A percentile compares a stretch with the other conserved stretches of the same genome.
phyloP scores from a whole-genome alignment of 1,140 invertebrate genomes.

The Coptotermes formosanus region DNA sequence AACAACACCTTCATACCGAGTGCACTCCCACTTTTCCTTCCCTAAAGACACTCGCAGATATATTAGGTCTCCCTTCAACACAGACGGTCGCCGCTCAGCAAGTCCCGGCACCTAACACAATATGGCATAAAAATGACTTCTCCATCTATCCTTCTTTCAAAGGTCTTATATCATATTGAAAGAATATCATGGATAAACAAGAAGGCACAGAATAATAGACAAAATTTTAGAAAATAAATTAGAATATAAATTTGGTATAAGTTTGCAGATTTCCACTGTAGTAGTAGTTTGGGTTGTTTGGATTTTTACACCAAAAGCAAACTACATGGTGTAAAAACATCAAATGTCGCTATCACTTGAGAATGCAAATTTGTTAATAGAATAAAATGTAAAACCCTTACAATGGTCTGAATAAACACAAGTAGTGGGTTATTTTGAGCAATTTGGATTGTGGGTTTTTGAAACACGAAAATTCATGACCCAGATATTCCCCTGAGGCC shows the following conservation, averaged over 20 bases:
- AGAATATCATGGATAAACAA: no score
- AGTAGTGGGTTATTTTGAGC: no score
- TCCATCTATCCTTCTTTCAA: neutral
- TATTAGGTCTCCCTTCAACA: slow-evolving; percentile 29
- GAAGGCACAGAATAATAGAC: neutral
- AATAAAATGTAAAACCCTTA: no score
- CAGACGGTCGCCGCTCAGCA: slow-evolving; percentile 30
- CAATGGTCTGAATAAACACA: no score
- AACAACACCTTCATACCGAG: slow-evolving; percentile 31
- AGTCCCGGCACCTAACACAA: slow-evolving; percentile 31
- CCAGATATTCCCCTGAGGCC: no score
- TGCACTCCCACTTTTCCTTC: neutral
- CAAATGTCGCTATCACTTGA: no score
- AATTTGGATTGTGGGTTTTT: no score
- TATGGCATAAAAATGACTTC: neutral
- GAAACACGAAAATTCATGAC: no score
- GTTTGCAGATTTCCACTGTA: neutral
- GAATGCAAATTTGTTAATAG: no score
- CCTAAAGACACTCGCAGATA: slow-evolving; percentile 18
- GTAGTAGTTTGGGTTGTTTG: neutral
- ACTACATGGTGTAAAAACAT: no score
- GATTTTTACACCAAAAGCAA: no score
- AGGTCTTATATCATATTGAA: neutral
- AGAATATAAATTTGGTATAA: neutral
- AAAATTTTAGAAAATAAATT: neutral